Base-by-base conservation (phyloP, 2,888 invertebrate species). In the Harpagoxenus sublaevis region DNA sequence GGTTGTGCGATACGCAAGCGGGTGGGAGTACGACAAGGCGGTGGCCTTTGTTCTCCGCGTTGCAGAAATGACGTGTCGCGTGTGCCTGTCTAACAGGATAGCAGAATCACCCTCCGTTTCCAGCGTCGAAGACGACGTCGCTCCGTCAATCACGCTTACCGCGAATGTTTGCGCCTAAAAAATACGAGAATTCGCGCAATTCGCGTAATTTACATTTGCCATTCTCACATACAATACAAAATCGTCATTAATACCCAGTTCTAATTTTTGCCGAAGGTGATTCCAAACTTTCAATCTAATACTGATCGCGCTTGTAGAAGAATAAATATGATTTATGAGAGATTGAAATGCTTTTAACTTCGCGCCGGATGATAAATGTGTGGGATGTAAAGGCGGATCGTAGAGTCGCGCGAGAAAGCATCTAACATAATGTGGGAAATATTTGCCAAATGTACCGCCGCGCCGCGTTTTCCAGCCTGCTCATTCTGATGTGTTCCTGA, bases 31-130 rank as follows among this genome's bases (percentile, higher is more conserved):
- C 62, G 79, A n/a, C 53, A 51, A 23, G n/a, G 73, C 51, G 55
- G 8, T n/a, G 51, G 55, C 8, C 48, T 53, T 55, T 85, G 89
- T 85, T 85, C 86, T 90, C 88, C 85, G 85, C 86, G 86, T 78
- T 88, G 91, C 89, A 87, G 91, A 92, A 93, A 92, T 93, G 93
- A 93, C 92, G 93, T 91, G 91, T 86, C 88, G 87, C 90, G 92
- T 92, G 92, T 92, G 91, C 90, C 85, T 85, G 83, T 55, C 28
- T 86, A 93, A 79, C 91, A 92, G 93, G 93, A 86, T 42, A 84
- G n/a, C 90, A 94, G 91, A 77, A 92, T 71, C 31, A 60, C n/a
- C 10, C 35, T n/a, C 9, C 2, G 23, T 28, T n/a, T 45, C 12
- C 31, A n/a, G 39, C 60, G 15, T 10, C 10, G 3, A 31, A 73